Percentiles rank a stretch among this genome's conserved stretches.
Conservation (phyloP, 2,797 vertebrate species). For the Nyctibius grandis region DNA sequence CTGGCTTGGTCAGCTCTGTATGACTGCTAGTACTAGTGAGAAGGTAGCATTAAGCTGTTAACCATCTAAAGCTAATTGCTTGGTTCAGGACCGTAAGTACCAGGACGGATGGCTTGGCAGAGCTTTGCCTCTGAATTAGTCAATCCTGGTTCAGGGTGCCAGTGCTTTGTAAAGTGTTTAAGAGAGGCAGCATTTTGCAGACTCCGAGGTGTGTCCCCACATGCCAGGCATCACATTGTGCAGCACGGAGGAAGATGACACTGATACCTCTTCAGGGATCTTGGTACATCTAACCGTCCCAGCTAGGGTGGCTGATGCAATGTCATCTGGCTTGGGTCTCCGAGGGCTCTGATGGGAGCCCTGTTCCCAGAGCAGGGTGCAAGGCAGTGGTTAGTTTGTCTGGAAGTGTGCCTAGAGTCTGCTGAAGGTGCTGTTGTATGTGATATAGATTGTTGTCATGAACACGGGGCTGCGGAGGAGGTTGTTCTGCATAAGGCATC, state of each 20-base stretch:
- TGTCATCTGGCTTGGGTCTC: neutral
- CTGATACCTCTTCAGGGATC: neutral
- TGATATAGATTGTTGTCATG: neutral
- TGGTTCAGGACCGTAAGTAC: fast-evolving
- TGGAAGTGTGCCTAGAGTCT: neutral
- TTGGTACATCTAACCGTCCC: neutral
- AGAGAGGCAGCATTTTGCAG: neutral
- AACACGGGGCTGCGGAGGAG: neutral
- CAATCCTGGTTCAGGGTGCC: neutral
- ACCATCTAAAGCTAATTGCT: neutral
- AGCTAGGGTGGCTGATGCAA: neutral
- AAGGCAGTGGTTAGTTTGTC: neutral
- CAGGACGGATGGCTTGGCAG: neutral
- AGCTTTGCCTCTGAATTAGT: neutral
- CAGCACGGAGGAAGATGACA: neutral
- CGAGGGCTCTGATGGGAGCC: neutral
- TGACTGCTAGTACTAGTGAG: neutral
- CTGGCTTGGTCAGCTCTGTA: neutral
- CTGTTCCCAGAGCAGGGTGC: neutral
- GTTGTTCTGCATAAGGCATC: neutral
- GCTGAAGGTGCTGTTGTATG: neutral
- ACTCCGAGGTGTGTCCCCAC: neutral
- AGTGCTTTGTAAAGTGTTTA: neutral
- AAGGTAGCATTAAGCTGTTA: neutral
- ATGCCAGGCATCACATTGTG: neutral